Base-by-base conservation (phyloP, 2,797 vertebrate genomes). In the Meriones psammophilus region DNA sequence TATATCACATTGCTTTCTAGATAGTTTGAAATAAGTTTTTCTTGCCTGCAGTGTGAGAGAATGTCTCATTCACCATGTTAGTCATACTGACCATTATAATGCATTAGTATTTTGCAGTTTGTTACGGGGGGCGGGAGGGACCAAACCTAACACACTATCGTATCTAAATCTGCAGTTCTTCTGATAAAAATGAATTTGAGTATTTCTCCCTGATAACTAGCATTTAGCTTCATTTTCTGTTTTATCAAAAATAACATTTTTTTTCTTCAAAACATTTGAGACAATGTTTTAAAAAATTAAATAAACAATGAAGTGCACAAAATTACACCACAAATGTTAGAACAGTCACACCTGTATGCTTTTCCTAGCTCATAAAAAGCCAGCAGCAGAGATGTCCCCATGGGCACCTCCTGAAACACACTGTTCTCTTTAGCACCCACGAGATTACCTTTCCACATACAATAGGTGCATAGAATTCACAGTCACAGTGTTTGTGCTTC, bases 1-100 rank as follows among this genome's bases (percentile, higher is more conserved):
- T 79, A 42, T 15, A 62, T 64, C 22, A 56, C 58, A 17, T 83
- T 95, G 68, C 64, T 46, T 88, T 69, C 50, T 28, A 91, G 60
- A 93, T 95, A 93, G 50, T 92, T 46, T 64, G 33, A 92, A 95
- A 91, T 74, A 24, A 58, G 69, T 76, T 73, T 74, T 87, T 81
- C 78, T 87, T 93, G 93, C 56, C 36, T 94, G 56, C 33, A 78
- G 28, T 46, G 2, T 62, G 0, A 36, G 46, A 84, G 36, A 62
- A 6, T 84, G 28, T 74, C 79, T 79, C 78, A 33, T 94, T 95
- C 68, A 71, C 1, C 42, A 42, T 39, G 24, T 73, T 78, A 64
- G 30, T 15, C 33, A 50, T 7, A 56, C 9, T 84, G 14, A 71
- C 68, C 62, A 20, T 58, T 84, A 73, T 46, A 71, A 58, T 56